Conservation (phyloP, 2,888 invertebrate genomes). For the Drosophila dives region DNA sequence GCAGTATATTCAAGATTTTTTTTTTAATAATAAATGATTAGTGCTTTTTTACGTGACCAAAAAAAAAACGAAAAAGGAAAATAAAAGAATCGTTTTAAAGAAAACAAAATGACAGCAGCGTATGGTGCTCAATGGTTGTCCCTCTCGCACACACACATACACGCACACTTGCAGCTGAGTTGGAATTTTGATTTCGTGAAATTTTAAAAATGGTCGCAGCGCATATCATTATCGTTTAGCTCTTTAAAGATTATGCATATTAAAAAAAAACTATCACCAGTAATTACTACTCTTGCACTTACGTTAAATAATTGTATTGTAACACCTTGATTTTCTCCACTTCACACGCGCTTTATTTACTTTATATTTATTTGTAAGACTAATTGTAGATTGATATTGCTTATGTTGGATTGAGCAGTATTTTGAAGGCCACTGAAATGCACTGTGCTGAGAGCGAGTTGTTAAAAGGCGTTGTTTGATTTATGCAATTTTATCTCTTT, state of each 20-base stretch:
- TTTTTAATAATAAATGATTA: constrained; percentile 59
- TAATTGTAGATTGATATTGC: constrained; percentile 65
- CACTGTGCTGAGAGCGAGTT: constrained; percentile 52
- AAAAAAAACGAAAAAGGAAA: constrained; percentile 53
- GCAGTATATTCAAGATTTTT: constrained; percentile 32
- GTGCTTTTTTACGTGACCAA: constrained; percentile 67
- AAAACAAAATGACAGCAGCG: constrained; percentile 75
- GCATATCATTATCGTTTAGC: constrained; percentile 70
- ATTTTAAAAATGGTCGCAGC: constrained; percentile 78
- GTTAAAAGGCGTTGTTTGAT: constrained; percentile 34
- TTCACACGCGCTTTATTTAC: constrained; percentile 78
- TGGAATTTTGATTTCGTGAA: constrained; percentile 79
- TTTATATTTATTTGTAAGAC: constrained; percentile 61
- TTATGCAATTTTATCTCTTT: constrained; percentile 18
- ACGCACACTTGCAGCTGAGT: constrained; percentile 63
- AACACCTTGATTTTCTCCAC: constrained; percentile 57
- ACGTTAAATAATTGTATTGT: constrained; percentile 50
- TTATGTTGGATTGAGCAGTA: constrained; percentile 73
- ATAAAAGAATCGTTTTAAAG: constrained; percentile 57
- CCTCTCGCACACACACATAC: constrained; percentile 51
- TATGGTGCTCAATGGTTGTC: constrained; percentile 65
- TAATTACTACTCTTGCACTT: constrained; percentile 56
- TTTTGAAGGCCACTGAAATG: constrained; percentile 77
- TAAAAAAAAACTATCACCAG: constrained; percentile 13
- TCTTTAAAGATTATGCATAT: constrained; percentile 42